Evolutionary conservation across 92 coral and sea anemone species (phyloP), one percentile per base, ranked within the genome.

Genomic region (Actinostola sp.): DNA sequence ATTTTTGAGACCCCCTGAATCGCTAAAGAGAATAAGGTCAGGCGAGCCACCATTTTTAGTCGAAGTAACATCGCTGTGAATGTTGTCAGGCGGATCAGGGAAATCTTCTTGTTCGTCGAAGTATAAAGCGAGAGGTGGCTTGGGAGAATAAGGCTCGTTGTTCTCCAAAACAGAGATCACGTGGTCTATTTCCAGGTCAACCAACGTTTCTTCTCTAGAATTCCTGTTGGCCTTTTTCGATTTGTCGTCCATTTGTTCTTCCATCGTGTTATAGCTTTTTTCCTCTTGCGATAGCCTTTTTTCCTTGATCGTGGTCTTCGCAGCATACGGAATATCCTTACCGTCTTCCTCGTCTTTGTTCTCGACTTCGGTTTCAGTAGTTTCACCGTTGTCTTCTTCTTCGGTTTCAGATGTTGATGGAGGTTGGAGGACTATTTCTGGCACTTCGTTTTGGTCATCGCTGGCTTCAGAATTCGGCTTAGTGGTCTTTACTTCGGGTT

Each of bases 331-430:
- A 17, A 23, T 48, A 28, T 71, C 76, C 20, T 64, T 52, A 9
- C 52, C 67, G 14, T 75, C 66, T 9, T 75, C 71, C n/a, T 64
- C 81, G 42, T 64, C 80, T 15, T 64, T 68, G 65, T 29, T 82
- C 43, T 79, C 87, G 24, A 79, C 66, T 72, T 87, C 84, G 3
- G 87, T 80, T 26, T 83, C 89, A 6, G 79, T 75, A 28, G 92
- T 79, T 41, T 70, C 86, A 13, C 55, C 72, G 76, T 79, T 84
- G 32, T 75, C 96, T 71, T 90, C 93, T 1, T 84, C 85, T 30
- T 90, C 97, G 13, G 89, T 73, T 41, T 79, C 97, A 25, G 97
- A 78, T 35, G 74, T 77, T 32, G 97, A 90, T 23, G 97, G 97
- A 43, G 97, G 97, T 53, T 87, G 90, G 14, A 90, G 79, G 9